Evolutionary conservation across 2,797 vertebrate genomes (phyloP).

Genomic region (Fistularia tabacaria): DNA sequence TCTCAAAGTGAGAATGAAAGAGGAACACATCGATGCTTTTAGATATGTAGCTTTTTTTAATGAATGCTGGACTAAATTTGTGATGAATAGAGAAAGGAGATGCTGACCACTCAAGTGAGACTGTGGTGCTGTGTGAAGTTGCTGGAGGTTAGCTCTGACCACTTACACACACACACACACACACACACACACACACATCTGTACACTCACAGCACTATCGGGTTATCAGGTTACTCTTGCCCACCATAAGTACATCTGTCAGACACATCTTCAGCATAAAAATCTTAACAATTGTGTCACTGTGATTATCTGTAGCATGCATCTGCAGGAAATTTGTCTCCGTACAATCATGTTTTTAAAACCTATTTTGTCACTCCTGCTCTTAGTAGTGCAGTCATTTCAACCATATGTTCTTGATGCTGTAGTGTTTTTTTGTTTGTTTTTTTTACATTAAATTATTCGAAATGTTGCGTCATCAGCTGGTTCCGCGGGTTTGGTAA

Average conservation of each 20-base stretch:
- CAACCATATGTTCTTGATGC: slow-evolving; percentile 26
- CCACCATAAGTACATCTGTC: slow-evolving; percentile 38
- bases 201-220: no score
- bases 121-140: slow-evolving; percentile 42
- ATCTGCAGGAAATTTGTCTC: slow-evolving; percentile 53
- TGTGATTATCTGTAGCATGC: slow-evolving; percentile 77
- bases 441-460: no score
- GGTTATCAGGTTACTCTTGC: slow-evolving; percentile 44
- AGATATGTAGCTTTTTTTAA: slow-evolving; percentile 35
- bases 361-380: slow-evolving; percentile 26
- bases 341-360: slow-evolving; percentile 31
- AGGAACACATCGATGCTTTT: slow-evolving; percentile 31
- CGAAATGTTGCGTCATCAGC: no score
- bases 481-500: slow-evolving; percentile 11
- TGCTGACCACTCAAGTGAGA: slow-evolving; percentile 32
- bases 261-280: slow-evolving; percentile 32
- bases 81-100: slow-evolving; percentile 6
- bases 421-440: slow-evolving; percentile 4
- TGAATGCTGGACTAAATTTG: slow-evolving; percentile 19
- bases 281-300: slow-evolving; percentile 62
- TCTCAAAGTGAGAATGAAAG: slow-evolving; percentile 19
- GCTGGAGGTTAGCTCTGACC: slow-evolving; percentile 37
- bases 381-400: slow-evolving; percentile 45
- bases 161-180: slow-evolving; percentile 28
- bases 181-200: slow-evolving; percentile 14